Conservation (phyloP, 2,888 invertebrate genomes). For the Augochlorella aurata region DNA sequence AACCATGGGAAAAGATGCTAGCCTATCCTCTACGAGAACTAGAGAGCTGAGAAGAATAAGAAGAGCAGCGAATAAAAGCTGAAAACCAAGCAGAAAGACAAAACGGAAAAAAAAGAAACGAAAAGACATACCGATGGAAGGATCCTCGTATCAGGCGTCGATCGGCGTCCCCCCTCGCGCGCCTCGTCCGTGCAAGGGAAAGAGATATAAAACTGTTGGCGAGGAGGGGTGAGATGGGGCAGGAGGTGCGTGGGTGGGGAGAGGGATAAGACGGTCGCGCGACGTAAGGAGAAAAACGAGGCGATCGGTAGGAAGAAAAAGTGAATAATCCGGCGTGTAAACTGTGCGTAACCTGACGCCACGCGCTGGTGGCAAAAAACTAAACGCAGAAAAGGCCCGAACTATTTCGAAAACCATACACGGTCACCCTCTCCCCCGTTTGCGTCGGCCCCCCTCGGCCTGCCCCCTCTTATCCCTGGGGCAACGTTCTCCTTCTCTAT, state of each 20-base stretch:
- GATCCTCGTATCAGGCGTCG: slow-evolving; percentile 54
- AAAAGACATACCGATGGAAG: slow-evolving; percentile 65
- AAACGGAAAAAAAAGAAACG: slow-evolving; percentile 41
- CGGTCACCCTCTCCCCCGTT: neutral
- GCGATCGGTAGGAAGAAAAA: slow-evolving; percentile 55
- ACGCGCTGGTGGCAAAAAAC: slow-evolving; percentile 74
- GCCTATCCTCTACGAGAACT: neutral
- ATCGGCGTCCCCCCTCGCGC: slow-evolving; percentile 45
- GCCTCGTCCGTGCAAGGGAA: slow-evolving; percentile 30
- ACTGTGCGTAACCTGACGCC: slow-evolving; percentile 73
- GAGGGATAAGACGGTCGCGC: neutral
- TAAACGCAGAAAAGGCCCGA: slow-evolving; percentile 65
- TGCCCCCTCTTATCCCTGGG: neutral
- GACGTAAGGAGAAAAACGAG: slow-evolving; percentile 30
- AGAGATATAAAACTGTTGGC: slow-evolving; percentile 36
- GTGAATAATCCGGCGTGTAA: slow-evolving; percentile 59
- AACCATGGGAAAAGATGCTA: neutral
- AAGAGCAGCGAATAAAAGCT: slow-evolving; percentile 11
- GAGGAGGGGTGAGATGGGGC: neutral
- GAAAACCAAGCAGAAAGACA: slow-evolving; percentile 23
- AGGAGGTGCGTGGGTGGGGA: neutral
- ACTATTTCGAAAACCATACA: slow-evolving; percentile 66
- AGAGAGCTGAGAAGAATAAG: neutral
- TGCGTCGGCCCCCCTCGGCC: neutral
- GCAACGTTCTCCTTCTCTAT: slow-evolving; percentile 1